Evolutionary conservation across 2,797 vertebrate species (phyloP), one percentile per base, ranked within the genome.

Genomic region (Phoebastria nigripes): DNA sequence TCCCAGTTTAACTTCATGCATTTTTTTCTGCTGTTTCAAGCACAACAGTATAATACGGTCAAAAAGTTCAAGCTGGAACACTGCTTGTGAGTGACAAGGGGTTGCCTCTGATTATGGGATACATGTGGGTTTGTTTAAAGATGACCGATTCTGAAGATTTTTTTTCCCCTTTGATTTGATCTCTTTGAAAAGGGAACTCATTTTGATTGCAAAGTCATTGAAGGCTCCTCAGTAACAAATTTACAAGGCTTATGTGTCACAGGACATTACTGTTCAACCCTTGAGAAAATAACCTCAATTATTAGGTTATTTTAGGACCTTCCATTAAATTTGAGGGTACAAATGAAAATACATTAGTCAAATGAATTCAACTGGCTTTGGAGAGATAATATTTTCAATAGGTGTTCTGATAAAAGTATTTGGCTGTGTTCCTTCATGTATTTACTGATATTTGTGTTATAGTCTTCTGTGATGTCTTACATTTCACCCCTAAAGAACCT

Each of bases 231-330:
- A 81, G 76, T 47, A 73, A 87, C 2, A 2, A 55, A 55, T 85
- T 85, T 63, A n/a, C 41, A 44, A 80, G 76, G n/a, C 26, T 71
- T 6, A 8, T 72, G 54, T 72, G 33, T 86, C 76, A 67, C 52
- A 78, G 47, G 37, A 67, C 35, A 41, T 83, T 33, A 22, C 35
- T 54, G 39, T 41, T 51, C 67, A 74, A 16, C 2, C 44, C 69
- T 58, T 29, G 71, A 91, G 82, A 90, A 94, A 94, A 94, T 44
- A 85, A 66, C n/a, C 37, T 33, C 35, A 89, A 71, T 85, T 87
- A 59, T 20, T 7, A 24, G 55, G 47, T 77, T 80, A 59, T 87
- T 92, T 94, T 49, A 41, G 71, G 44, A n/a, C 28, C 66, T 82
- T 62, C 33, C 42, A 66, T 94, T 77, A 66, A 61, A 88, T 82